Evolutionary conservation across 2,113 vertebrate species (phyloP), one percentile per base, ranked within the genome.

Genomic region (Mastomys natalensis): DNA sequence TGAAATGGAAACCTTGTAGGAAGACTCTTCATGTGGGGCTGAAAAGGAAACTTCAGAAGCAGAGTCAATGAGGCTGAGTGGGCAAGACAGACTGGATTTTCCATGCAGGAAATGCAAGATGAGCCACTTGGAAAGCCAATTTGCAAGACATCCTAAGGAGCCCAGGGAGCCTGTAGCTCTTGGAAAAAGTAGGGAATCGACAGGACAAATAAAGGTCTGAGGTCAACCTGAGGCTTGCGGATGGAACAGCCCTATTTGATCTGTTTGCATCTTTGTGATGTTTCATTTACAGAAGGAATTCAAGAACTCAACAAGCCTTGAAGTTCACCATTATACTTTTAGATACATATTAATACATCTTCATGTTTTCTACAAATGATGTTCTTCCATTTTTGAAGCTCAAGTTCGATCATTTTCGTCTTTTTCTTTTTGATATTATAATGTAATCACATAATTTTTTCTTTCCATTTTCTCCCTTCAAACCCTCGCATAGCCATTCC

Each of bases 241-340:
- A 0, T 12, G 2, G 31, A 66, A 26, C 24, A 43, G 29, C 48
- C 53, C 21, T 86, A n/a, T 84, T 72, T 78, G 48, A 66, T 72
- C 53, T 51, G 19, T 68, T 94, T 89, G 16, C 1, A 7, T 89
- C 31, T 72, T 90, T 66, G 15, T 74, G 51, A 85, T 90, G 31
- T 77, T 91, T 95, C 51, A 21, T n/a, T 72, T 95, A 45, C 51
- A 92, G 31, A 74, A 78, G 6, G 22, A 51, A 76, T 91, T 95
- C 40, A 87, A n/a, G 34, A 51, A 68, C 66, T 74, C 12, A 34
- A 53, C 2, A 40, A 87, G 66, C 7, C 88, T 68, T 95, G 68
- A 85, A 90, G 90, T 80, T 91, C 24, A 60, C 4, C 80, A 1
- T 80, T 8, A 70, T 17, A 78, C 45, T 45, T 95, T 77, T 85